phyloP scores from a whole-genome alignment of 2,888 invertebrate genomes.

The Sclerodermus sp. region DNA sequence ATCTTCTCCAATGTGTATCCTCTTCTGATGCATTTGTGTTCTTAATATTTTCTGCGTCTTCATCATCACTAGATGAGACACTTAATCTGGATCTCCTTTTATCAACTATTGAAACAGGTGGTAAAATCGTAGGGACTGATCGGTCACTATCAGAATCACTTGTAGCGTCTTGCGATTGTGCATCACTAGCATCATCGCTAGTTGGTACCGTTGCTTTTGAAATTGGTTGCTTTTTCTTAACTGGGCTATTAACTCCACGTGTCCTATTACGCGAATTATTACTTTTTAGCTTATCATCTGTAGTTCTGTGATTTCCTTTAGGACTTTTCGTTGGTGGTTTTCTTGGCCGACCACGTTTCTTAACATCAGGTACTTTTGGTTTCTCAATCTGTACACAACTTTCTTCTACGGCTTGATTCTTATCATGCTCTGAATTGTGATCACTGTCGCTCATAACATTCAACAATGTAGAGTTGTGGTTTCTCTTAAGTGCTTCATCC shows the following conservation, averaged over 20 bases:
- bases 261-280: conserved; percentile 33
- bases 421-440: conserved; percentile 50
- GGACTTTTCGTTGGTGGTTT: conserved; percentile 55
- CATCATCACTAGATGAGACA: conserved; percentile 47
- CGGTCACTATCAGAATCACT: conserved; percentile 55
- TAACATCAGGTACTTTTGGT: conserved; percentile 53
- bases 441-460: conserved; percentile 54
- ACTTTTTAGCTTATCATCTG: conserved; percentile 38
- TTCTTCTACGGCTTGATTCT: conserved; percentile 41
- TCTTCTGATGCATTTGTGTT: conserved; percentile 39
- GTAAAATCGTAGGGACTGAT: conserved; percentile 16
- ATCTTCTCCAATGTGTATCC: conserved; percentile 42
- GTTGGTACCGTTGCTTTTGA: conserved; percentile 52
- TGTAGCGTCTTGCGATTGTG: conserved; percentile 36
- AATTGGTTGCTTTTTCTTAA: conserved; percentile 56
- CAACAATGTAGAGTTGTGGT: conserved; percentile 57
- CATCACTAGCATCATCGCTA: conserved; percentile 54
- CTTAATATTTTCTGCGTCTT: conserved; percentile 26
- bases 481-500: conserved; percentile 53
- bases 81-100: conserved; percentile 37
- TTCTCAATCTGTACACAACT: conserved; percentile 38
- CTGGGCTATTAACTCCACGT: conserved; percentile 20
- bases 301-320: conserved; percentile 34
- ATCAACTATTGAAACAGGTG: conserved; percentile 19
- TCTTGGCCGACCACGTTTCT: conserved; percentile 61